Percentiles rank a stretch among this genome's conserved stretches.
Evolutionary conservation across 2,113 vertebrate species (phyloP).

Genomic region (Urocolius indicus): DNA sequence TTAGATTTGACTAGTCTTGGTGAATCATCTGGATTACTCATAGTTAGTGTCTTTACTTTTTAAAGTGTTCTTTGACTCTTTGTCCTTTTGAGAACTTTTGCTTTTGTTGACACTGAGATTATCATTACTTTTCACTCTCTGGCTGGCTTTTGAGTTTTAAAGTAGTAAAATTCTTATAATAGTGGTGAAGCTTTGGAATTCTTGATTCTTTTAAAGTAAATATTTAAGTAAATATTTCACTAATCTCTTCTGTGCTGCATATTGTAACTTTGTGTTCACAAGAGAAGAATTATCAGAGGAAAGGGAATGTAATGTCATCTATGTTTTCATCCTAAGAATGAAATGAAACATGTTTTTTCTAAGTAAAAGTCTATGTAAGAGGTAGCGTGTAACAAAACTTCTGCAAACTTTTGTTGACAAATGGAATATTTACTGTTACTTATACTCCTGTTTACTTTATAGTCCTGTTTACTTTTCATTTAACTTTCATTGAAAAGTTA

Average conservation of each 20-base stretch:
- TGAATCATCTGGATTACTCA: background rate
- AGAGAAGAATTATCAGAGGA: background rate
- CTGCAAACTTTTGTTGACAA: background rate
- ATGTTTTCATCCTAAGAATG: background rate
- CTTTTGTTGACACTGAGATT: background rate
- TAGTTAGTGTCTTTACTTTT: background rate
- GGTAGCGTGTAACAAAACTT: background rate
- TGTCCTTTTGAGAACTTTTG: background rate
- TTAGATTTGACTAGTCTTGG: background rate
- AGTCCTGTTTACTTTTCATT: background rate
- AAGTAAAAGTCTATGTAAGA: background rate
- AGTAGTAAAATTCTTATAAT: background rate
- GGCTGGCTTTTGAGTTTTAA: background rate
- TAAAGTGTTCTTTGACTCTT: background rate
- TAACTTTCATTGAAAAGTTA: background rate
- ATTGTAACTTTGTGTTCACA: background rate
- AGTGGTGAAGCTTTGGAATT: background rate
- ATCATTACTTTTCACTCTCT: background rate
- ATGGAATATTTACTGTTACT: background rate
- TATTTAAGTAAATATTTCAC: background rate
- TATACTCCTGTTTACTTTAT: background rate
- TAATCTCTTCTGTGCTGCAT: background rate
- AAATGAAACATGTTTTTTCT: background rate
- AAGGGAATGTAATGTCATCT: background rate
- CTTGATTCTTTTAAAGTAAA: background rate